Conservation (phyloP, 1,140 invertebrate genomes). For the Dysdera silvatica region DNA sequence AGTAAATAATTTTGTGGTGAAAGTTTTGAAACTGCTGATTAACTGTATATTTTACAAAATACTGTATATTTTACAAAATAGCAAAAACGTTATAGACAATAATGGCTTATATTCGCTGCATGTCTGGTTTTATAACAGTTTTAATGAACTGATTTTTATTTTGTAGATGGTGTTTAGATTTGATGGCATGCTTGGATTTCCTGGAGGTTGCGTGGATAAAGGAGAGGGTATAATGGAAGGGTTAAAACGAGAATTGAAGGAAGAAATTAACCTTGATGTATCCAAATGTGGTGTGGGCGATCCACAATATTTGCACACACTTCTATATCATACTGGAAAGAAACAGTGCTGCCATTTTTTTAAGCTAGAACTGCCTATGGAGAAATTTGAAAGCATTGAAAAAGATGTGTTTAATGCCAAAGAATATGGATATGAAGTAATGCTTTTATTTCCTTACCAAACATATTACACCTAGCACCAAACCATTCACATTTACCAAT, state of each 20-base stretch:
- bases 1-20: too few relatives aligned
- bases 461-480: too few relatives aligned
- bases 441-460: too few relatives aligned
- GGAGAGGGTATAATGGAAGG: slow-evolving; percentile 45
- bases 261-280: slow-evolving; percentile 49
- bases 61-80: too few relatives aligned
- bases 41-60: too few relatives aligned
- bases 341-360: slow-evolving; percentile 49
- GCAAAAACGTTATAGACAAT: slow-evolving; percentile 15
- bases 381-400: slow-evolving; percentile 45
- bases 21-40: too few relatives aligned
- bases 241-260: slow-evolving; percentile 50
- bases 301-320: slow-evolving; percentile 37
- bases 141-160: not conserved
- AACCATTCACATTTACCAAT: too few relatives aligned
- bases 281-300: slow-evolving; percentile 33
- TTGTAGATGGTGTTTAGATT: slow-evolving; percentile 52
- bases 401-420: slow-evolving; percentile 37
- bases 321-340: slow-evolving; percentile 39
- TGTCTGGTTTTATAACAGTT: too few relatives aligned
- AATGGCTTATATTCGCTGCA: too few relatives aligned
- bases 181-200: slow-evolving; percentile 54
- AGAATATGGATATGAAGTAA: slow-evolving; percentile 48
- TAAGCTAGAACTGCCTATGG: slow-evolving; percentile 42
- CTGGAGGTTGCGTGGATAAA: slow-evolving; percentile 50